Base-by-base conservation (phyloP, 2,888 invertebrate species). In the Philaethria dido region DNA sequence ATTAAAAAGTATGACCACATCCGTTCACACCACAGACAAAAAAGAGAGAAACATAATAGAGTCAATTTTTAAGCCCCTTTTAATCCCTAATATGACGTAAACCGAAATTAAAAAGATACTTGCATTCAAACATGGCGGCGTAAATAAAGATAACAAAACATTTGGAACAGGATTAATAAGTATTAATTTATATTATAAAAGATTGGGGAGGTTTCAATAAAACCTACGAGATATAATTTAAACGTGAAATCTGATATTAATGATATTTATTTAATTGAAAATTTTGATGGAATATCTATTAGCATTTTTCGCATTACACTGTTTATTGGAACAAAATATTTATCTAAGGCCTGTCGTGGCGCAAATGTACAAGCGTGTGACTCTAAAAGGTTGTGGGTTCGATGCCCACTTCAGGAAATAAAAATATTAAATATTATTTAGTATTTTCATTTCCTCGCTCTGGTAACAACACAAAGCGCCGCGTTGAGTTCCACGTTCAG, bases 61-160 rank as follows among this genome's bases (percentile, higher is more conserved):
- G 64, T 69, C 62, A 66, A 70, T 68, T 69, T 62, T 64, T 70
- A 69, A 71, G 64, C 69, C 69, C 69, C 69, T 69, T 69, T 72
- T 73, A 73, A 73, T 76, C 75, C 73, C 59, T 67, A 69, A 69
- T 69, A 69, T 62, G 66, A 52, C 73, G 74, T 78, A 77, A 77
- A 73, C 72, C 66, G 70, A 75, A 73, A 74, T 80, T 79, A 75
- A 78, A 79, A 79, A 68, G 61, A 64, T 45, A 75, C 74, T 75
- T 77, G 79, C 78, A 74, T 48, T 66, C 55, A 63, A 66, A 64
- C 62, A 69, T 70, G 72, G 74, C 64, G 66, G 74, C 74, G 75
- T 74, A 75, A 77, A 74, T 68, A 69, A 68, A 72, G 65, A 69
- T 70, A 73, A 77, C 75, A 76, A 76, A 64, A 33, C 33, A 22